A percentile compares a stretch with the other conserved stretches of the same genome.
phyloP scores from a whole-genome alignment of 2,113 vertebrate genomes.

The Papio anubis region DNA sequence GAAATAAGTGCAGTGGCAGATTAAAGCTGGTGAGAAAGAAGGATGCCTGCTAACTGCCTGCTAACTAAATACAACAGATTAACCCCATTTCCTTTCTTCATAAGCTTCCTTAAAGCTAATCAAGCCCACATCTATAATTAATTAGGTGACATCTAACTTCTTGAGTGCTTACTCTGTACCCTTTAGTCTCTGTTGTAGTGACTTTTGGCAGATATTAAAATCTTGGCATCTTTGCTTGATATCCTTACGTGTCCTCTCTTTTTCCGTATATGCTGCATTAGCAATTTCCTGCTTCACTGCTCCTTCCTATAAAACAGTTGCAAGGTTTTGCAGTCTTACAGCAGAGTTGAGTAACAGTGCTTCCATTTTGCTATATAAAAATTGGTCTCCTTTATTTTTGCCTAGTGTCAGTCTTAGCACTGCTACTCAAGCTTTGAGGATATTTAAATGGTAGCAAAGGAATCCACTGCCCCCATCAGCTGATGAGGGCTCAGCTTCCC shows the following conservation, averaged over 20 bases:
- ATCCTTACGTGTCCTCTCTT: constrained; percentile 71
- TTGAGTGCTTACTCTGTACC: background rate
- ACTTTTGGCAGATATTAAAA: constrained; percentile 29
- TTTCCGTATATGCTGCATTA: constrained; percentile 77
- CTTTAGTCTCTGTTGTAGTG: constrained; percentile 8
- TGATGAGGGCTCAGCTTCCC: background rate
- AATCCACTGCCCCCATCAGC: background rate
- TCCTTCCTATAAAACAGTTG: constrained; percentile 80
- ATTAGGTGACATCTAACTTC: constrained; percentile 51
- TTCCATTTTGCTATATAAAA: constrained; percentile 81
- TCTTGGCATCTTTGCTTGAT: constrained; percentile 44
- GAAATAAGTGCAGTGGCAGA: background rate
- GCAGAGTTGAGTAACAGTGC: constrained; percentile 76
- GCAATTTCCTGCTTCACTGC: constrained; percentile 86
- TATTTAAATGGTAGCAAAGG: background rate
- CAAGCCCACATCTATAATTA: constrained; percentile 46
- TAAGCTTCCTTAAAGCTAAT: constrained; percentile 21
- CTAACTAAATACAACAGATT: constrained; percentile 9
- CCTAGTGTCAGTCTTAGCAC: background rate
- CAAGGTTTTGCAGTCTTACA: constrained; percentile 77
- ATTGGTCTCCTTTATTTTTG: constrained; percentile 63
- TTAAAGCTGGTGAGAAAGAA: constrained; percentile 33
- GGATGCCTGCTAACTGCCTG: background rate
- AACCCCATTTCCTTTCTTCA: constrained; percentile 14
- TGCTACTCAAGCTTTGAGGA: background rate